Evolutionary conservation across 2,797 vertebrate species (phyloP).

Genomic region (Coccyzus lansbergi): DNA sequence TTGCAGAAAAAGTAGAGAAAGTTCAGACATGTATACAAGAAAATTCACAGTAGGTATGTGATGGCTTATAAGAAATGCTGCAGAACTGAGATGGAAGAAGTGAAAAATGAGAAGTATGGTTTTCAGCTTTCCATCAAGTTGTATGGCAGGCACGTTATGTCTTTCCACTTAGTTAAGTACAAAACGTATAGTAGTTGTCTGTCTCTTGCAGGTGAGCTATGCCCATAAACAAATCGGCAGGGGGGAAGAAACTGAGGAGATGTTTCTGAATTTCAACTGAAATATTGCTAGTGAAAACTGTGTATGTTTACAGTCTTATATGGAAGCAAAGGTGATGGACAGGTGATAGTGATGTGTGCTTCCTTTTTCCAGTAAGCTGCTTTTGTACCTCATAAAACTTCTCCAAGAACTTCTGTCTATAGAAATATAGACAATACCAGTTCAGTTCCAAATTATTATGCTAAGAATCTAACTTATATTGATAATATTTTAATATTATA

Average conservation of each 20-base stretch:
- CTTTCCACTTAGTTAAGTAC: not conserved
- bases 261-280: slow-evolving; percentile 27
- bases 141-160: not conserved
- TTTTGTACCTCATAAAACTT: not conserved
- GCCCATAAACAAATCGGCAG: not conserved
- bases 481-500: not conserved
- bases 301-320: not conserved
- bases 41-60: not conserved
- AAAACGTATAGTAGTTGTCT: not conserved
- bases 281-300: not conserved
- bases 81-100: not conserved
- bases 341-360: not conserved
- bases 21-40: not conserved
- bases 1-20: not conserved
- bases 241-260: not conserved
- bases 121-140: not conserved
- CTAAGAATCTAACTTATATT: not conserved
- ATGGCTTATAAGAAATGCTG: not conserved
- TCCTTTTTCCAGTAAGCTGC: not conserved
- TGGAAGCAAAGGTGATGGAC: not conserved
- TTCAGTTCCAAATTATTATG: not conserved
- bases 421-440: not conserved
- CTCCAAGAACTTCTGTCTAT: not conserved
- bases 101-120: not conserved
- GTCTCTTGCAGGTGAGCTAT: not conserved